Base-by-base conservation (phyloP, 1,140 invertebrate species). In the Heliconius hewitsoni region DNA sequence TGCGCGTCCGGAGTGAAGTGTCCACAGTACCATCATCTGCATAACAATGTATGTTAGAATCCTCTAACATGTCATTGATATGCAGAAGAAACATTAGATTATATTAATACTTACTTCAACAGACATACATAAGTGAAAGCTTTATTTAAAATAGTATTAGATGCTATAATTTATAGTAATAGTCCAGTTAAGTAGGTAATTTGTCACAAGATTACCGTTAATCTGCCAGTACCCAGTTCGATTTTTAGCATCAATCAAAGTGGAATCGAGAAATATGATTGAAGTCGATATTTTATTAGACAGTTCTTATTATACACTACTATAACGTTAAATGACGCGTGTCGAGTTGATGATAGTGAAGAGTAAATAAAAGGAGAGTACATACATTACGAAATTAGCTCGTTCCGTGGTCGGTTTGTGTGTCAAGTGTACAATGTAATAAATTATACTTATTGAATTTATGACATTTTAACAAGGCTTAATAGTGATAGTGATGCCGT, bases 391-490 rank as follows among this genome's bases (percentile, higher is more conserved):
- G 60, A 66, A 66, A 66, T 66, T 27, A 66, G 13, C 18, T 30
- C 27, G 60, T 23, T 23, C 57, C n/a, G 57, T 60, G 9, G 57
- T 60, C 8, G 57, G 16, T 66, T 66, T 52, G n/a, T 60, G 23
- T 66, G 60, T 66, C 60, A 66, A 66, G 23, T 66, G 60, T 27
- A 30, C 23, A 30, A 66, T 66, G 27, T 8, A 66, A 66, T 66
- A 66, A 66, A 66, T 66, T 66, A 30, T 66, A 30, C 1, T 66
- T 66, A 66, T 66, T 16, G 27, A 66, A 66, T 66, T 66, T 66
- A 66, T 66, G 60, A 30, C 27, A 66, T 27, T 66, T 66, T 66
- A 66, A 66, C 60, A 66, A 27, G 60, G n/a, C 23, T 66, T 57
- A 66, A 30, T 66, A 30, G n/a, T 13, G 23, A 16, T 30, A 30